Conservation (phyloP, 2,888 invertebrate genomes). For the Plutella xylostella region DNA sequence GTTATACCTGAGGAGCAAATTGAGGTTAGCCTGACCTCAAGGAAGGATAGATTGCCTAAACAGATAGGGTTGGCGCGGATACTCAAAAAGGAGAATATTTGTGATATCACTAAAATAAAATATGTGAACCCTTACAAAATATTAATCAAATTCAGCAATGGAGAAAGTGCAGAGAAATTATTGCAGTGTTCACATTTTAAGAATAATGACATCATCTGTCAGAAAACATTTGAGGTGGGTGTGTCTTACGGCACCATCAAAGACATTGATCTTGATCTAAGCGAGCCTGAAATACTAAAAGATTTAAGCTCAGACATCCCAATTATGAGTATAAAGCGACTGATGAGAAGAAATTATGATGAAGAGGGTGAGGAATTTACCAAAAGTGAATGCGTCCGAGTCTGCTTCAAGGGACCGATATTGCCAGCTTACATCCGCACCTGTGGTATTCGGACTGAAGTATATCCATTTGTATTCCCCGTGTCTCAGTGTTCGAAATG, state of each 20-base stretch:
- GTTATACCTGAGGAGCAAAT: neutral
- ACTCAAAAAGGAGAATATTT: constrained; percentile 1
- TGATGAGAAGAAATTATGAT: constrained; percentile 9
- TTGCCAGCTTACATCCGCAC: constrained; percentile 1
- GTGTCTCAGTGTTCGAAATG: constrained; percentile 17
- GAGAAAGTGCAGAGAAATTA: constrained; percentile 6
- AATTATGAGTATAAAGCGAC: constrained; percentile 1
- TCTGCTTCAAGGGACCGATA: neutral
- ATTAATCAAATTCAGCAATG: constrained; percentile 8
- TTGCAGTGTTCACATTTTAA: constrained; percentile 3
- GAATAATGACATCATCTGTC: constrained; percentile 8
- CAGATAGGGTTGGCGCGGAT: constrained; percentile 8
- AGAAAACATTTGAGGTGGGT: constrained; percentile 10
- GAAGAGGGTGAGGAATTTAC: neutral
- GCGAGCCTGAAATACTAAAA: constrained; percentile 10
- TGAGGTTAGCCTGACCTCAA: neutral
- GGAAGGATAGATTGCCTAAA: constrained; percentile 9
- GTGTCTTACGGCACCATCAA: constrained; percentile 13
- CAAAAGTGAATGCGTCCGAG: constrained; percentile 6
- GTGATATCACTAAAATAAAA: neutral
- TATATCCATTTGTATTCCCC: constrained; percentile 13
- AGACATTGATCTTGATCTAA: constrained; percentile 12
- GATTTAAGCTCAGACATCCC: neutral
- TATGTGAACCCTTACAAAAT: constrained; percentile 13
- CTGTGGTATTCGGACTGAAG: neutral